Evolutionary conservation across 2,797 vertebrate genomes (phyloP), one percentile per base, ranked within the genome.

Genomic region (Sebastes ruberrimus): DNA sequence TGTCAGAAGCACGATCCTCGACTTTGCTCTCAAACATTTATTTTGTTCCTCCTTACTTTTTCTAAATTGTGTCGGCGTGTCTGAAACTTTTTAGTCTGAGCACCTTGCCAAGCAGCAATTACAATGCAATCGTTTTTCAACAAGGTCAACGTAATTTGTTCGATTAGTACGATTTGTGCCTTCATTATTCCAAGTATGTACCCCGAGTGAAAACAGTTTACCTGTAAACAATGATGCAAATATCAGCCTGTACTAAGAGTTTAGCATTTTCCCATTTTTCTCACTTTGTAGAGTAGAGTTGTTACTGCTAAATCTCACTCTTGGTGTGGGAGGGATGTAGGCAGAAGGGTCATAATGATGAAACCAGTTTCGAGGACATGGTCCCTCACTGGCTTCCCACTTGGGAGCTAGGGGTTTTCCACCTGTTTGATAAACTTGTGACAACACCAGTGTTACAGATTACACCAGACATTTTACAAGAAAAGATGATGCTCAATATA

Each of bases 21-120:
- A 63, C 23, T 63, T 80, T 64, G 23, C 42, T 59, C 38, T 84
- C 76, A 74, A 84, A 74, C 13, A 62, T 82, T 76, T 74, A 10
- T 71, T 69, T 61, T 59, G 7, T 74, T 75, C 14, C 2, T 1
- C 20, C 38, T 78, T 78, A 7, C 38, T 78, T 61, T 63, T 61
- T 65, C 22, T 23, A 32, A 76, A 71, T 28, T 71, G 23, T 7
- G 3, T 30, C 9, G 14, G 13, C 59, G 3, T 76, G 46, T 53
- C 49, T 42, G 33, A 77, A 85, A 73, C 61, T 70, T 78, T 75
- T 55, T 27, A 53, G 55, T 64, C 38, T n/a, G 22, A 71, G 25
- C n/a, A 20, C n/a, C 32, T 76, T 35, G 32, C 22, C 18, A 27
- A 69, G 22, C 20, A 76, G 11, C 13, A 42, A 55, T 53, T 13